Evolutionary conservation across 2,888 invertebrate species (phyloP).

Genomic region (Leucophenga maculata): DNA sequence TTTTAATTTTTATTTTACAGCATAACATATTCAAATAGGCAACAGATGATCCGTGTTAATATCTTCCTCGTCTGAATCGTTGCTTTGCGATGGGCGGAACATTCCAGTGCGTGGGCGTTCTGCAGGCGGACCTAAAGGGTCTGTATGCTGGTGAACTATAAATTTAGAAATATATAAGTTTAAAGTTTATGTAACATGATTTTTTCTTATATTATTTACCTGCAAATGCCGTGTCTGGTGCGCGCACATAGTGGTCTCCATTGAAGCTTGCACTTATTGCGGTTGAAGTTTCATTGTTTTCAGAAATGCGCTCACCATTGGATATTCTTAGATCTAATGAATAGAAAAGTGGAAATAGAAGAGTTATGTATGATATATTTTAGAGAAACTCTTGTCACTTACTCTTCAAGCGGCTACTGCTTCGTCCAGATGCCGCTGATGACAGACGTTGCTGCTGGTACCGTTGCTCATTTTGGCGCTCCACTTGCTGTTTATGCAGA

Average conservation of each 20-base stretch:
- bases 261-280: conserved; percentile 43
- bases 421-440: conserved; percentile 56
- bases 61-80: conserved; percentile 70
- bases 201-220: conserved; percentile 30
- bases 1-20: too few relatives aligned
- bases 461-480: conserved; percentile 63
- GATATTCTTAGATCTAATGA: conserved; percentile 48
- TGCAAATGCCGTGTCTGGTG: conserved; percentile 39
- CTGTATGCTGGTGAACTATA: conserved; percentile 63
- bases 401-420: conserved; percentile 55
- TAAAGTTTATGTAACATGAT: background rate
- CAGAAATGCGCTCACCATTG: conserved; percentile 51
- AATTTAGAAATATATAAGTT: background rate
- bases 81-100: conserved; percentile 54
- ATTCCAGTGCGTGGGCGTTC: conserved; percentile 72
- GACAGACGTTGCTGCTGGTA: conserved; percentile 63
- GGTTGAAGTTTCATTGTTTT: conserved; percentile 44
- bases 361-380: background rate
- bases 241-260: conserved; percentile 46
- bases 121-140: conserved; percentile 71
- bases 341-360: background rate
- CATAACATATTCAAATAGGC: conserved; percentile 58
- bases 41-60: conserved; percentile 70
- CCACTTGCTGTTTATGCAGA: conserved; percentile 70
- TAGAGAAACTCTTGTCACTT: background rate